Evolutionary conservation across 2,888 invertebrate genomes (phyloP).

Genomic region (Archaeoteleia sp.): DNA sequence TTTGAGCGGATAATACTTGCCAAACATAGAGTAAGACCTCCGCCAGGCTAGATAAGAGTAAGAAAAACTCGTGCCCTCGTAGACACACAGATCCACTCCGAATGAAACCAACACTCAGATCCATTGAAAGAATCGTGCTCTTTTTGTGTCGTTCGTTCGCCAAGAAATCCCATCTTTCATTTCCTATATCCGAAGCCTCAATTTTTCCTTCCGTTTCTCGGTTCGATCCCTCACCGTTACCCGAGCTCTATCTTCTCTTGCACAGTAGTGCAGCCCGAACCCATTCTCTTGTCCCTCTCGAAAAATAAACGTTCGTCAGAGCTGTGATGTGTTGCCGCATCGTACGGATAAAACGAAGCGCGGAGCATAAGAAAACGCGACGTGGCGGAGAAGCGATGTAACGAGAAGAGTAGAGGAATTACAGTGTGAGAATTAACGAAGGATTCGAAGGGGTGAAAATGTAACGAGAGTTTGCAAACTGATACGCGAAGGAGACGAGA

Average conservation of each 20-base stretch:
- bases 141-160: constrained; percentile 58
- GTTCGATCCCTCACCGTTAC: constrained; percentile 37
- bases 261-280: constrained; percentile 20
- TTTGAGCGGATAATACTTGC: constrained; percentile 65
- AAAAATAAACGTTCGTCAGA: constrained; percentile 60
- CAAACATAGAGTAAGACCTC: constrained; percentile 71
- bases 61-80: constrained; percentile 63
- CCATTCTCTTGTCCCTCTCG: constrained; percentile 34
- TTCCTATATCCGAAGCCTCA: constrained; percentile 8
- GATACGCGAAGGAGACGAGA: constrained; percentile 14
- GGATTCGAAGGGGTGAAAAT: constrained; percentile 14
- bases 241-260: constrained; percentile 21
- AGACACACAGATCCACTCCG: constrained; percentile 64
- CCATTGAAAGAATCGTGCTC: constrained; percentile 65
- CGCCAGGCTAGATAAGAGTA: constrained; percentile 66
- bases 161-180: constrained; percentile 32
- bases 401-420: constrained; percentile 19
- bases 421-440: constrained; percentile 30
- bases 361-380: constrained; percentile 17
- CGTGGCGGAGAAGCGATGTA: constrained; percentile 29
- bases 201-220: constrained; percentile 15
- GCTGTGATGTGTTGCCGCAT: constrained; percentile 64
- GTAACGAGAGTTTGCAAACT: constrained; percentile 18
- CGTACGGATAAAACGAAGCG: constrained; percentile 14
- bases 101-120: constrained; percentile 66